These are phyloP conservation scores for Hycleus cichorii DNA, from an alignment of 1,140 invertebrate species.

Conservation along the genomic window DNA sequence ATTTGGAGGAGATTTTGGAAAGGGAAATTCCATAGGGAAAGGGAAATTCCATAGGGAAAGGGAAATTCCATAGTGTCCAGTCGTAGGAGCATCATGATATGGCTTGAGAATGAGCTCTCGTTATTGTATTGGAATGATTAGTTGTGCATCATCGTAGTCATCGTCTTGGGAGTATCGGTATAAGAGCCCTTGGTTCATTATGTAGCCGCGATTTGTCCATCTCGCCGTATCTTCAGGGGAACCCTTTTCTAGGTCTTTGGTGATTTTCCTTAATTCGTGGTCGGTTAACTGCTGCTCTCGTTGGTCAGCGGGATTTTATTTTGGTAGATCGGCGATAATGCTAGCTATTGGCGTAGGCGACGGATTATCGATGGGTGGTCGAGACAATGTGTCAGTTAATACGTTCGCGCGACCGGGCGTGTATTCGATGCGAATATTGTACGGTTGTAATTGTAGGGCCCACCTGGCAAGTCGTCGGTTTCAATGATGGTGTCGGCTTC, in stretches of 20 bases:
- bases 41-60: neutral
- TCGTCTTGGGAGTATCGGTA: conserved; percentile 27
- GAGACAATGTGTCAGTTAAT: conserved; percentile 31
- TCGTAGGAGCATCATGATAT: conserved; percentile 1
- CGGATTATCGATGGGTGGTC: conserved; percentile 7
- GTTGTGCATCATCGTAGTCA: conserved; percentile 27
- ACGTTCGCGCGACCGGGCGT: conserved; percentile 31
- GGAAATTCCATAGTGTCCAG: neutral
- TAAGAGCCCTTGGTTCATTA: conserved; percentile 31
- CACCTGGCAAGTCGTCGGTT: conserved; percentile 33
- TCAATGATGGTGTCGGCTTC: conserved; percentile 33
- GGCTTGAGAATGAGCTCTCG: neutral
- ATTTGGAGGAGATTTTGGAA: conserved; percentile 6
- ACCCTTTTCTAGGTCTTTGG: neutral
- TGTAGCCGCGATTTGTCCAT: conserved; percentile 24
- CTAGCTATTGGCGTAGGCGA: conserved; percentile 20
- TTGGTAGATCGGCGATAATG: conserved; percentile 27
- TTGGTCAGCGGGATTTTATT: conserved; percentile 15
- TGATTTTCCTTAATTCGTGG: conserved; percentile 23
- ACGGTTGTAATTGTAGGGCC: conserved; percentile 32
- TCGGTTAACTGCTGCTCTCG: conserved; percentile 28
- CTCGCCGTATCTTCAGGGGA: neutral
- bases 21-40: no score
- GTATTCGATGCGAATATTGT: conserved; percentile 26
- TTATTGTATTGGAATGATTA: conserved; percentile 21